Evolutionary conservation across 1,140 invertebrate genomes (phyloP).

Genomic region (Theocolax elegans): DNA sequence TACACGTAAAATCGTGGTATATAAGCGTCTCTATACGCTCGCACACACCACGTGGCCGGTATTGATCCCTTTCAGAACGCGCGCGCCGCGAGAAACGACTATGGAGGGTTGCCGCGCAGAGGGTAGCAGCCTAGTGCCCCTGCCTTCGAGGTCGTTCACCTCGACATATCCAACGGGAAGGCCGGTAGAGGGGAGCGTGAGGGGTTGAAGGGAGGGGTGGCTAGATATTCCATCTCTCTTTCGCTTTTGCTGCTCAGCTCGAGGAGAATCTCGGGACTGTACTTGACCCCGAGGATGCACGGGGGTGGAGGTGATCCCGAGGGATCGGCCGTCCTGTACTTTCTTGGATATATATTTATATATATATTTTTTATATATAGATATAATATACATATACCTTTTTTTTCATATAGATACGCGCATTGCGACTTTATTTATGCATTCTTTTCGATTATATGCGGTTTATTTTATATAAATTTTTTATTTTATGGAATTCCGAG

Average conservation of each 20-base stretch:
- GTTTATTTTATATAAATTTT: too few species aligned
- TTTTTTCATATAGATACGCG: too few species aligned
- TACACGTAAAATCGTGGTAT: too few species aligned
- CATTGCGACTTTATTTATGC: too few species aligned
- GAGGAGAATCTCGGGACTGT: slow-evolving; percentile 51
- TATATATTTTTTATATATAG: too few species aligned
- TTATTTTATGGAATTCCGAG: too few species aligned
- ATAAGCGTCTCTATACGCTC: too few species aligned
- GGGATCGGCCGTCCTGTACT: too few species aligned
- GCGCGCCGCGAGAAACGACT: background rate
- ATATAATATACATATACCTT: too few species aligned
- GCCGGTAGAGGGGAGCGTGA: slow-evolving; percentile 18
- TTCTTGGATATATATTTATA: too few species aligned
- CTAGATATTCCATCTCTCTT: too few species aligned
- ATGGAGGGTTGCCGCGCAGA: slow-evolving; percentile 44
- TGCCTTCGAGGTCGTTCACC: slow-evolving; percentile 66
- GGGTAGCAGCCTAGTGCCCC: slow-evolving; percentile 68
- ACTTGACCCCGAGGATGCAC: slow-evolving; percentile 58
- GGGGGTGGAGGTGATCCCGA: background rate
- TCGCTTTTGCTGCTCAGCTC: slow-evolving; percentile 46
- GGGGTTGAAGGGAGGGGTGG: background rate
- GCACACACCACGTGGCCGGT: slow-evolving; percentile 62
- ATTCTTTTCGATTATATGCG: too few species aligned
- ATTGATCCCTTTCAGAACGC: slow-evolving; percentile 57
- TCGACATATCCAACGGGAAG: slow-evolving; percentile 49